Percentiles rank a stretch among this genome's conserved stretches.
phyloP scores from a whole-genome alignment of 2,888 invertebrate species.

The Mayetiola destructor region DNA sequence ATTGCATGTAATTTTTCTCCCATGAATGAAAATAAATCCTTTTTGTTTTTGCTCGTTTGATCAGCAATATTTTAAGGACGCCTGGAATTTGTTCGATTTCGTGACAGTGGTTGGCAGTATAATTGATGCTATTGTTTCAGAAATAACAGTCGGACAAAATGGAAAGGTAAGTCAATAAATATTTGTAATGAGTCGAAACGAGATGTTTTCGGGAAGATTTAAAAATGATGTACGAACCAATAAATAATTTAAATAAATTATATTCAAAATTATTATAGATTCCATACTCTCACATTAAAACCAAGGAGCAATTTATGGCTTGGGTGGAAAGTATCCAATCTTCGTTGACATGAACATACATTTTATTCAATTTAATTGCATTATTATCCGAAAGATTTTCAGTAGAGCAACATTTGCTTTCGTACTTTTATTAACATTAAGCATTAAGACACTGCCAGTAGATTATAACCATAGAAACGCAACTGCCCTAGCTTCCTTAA shows the following conservation, averaged over 20 bases:
- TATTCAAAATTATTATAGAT: constrained; percentile 4
- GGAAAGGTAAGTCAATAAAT: too few relatives aligned
- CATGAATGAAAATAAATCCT: neutral
- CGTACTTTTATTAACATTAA: too few relatives aligned
- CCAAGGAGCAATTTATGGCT: neutral
- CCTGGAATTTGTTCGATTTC: constrained; percentile 99
- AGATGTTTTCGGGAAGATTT: neutral
- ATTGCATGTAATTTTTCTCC: neutral
- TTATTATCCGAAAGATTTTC: too few relatives aligned
- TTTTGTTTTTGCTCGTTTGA: constrained; percentile 19
- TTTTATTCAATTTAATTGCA: too few relatives aligned
- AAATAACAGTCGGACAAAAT: constrained; percentile 96
- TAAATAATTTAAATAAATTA: neutral
- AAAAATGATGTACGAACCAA: neutral
- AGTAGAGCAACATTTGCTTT: too few relatives aligned
- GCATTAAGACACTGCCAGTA: too few relatives aligned
- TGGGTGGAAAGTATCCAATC: neutral
- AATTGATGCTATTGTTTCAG: constrained; percentile 95
- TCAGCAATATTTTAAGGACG: constrained; percentile 99
- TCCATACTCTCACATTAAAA: neutral
- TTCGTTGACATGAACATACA: too few relatives aligned
- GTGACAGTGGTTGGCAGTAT: constrained; percentile 98
- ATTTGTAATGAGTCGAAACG: too few relatives aligned
- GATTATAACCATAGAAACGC: too few relatives aligned
- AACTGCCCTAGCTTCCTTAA: too few relatives aligned